These are phyloP conservation scores for Urocitellus parryii DNA, from an alignment of 2,113 vertebrate genomes.

Conservation along the genomic window DNA sequence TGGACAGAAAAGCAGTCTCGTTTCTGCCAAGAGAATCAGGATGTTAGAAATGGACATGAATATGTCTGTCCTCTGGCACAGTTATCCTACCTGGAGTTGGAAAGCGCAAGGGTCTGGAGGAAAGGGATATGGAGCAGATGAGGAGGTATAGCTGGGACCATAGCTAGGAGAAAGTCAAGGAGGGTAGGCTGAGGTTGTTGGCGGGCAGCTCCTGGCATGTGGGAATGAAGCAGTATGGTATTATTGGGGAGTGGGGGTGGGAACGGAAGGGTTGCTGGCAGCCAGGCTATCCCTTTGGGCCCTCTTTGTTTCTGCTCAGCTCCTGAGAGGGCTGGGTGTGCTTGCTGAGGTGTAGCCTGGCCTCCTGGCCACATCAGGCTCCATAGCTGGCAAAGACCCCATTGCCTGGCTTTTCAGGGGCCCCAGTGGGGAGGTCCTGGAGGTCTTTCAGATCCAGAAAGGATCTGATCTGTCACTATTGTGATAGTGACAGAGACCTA, in stretches of 20 bases:
- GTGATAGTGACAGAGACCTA: not conserved
- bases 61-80: not conserved
- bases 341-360: not conserved
- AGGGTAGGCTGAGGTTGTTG: not conserved
- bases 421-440: not conserved
- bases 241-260: accelerated
- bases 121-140: not conserved
- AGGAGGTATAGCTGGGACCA: not conserved
- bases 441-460: not conserved
- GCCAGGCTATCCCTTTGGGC: no score
- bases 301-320: not conserved
- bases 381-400: not conserved
- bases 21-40: not conserved
- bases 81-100: not conserved
- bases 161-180: not conserved
- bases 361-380: not conserved
- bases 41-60: not conserved
- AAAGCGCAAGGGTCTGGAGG: not conserved
- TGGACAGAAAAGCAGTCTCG: not conserved
- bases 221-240: not conserved
- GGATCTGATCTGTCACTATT: not conserved
- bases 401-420: not conserved
- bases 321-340: not conserved
- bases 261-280: not conserved
- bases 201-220: not conserved